Percentiles rank a stretch among this genome's conserved stretches.
These are phyloP conservation scores for Centruroides sculpturatus DNA, from an alignment of 1,140 invertebrate genomes.

Conservation along the genomic window DNA sequence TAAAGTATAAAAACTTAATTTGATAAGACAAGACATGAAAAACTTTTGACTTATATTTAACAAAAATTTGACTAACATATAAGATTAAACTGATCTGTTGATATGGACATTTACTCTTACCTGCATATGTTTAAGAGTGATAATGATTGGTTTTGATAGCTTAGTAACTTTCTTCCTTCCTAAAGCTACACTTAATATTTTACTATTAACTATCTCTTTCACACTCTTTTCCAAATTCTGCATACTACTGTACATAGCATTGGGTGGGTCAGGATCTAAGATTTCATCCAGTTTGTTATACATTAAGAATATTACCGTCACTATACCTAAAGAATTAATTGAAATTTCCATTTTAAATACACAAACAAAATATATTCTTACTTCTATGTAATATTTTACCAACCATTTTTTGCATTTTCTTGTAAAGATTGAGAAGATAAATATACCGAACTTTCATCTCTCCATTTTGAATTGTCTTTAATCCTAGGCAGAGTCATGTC, in stretches of 20 bases:
- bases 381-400: not conserved
- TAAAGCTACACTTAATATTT: slow-evolving; percentile 80
- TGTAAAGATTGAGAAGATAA: slow-evolving; percentile 59
- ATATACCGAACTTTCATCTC: slow-evolving; percentile 53
- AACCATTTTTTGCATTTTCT: slow-evolving; percentile 59
- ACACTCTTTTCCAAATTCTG: too few relatives aligned
- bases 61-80: too few relatives aligned
- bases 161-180: slow-evolving; percentile 64
- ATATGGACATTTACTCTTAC: slow-evolving; percentile 18
- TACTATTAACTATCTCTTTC: slow-evolving; percentile 20
- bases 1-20: too few relatives aligned
- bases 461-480: not conserved
- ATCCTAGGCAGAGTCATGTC: not conserved
- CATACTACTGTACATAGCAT: too few relatives aligned
- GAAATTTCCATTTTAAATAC: not conserved
- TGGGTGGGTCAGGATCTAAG: slow-evolving; percentile 28
- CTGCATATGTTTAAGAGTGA: slow-evolving; percentile 65
- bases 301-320: slow-evolving; percentile 80
- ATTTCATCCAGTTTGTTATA: slow-evolving; percentile 82
- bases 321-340: slow-evolving; percentile 37
- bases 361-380: too few relatives aligned
- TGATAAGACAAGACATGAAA: too few relatives aligned
- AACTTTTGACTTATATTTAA: too few relatives aligned
- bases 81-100: too few relatives aligned
- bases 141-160: slow-evolving; percentile 62